phyloP scores from a whole-genome alignment of 2,888 invertebrate species.

The Yponomeuta sedellus region DNA sequence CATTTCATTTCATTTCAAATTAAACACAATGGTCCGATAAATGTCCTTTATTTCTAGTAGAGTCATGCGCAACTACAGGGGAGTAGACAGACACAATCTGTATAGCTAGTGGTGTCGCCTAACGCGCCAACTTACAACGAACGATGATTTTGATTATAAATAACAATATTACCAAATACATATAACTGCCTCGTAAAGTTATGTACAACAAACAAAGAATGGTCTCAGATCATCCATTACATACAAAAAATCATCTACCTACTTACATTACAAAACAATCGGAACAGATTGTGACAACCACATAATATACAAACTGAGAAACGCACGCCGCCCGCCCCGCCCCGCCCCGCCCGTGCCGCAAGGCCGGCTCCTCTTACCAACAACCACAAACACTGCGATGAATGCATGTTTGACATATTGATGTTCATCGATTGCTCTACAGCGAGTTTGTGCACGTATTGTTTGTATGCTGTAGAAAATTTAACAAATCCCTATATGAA shows the following conservation, averaged over 20 bases:
- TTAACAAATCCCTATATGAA: too few relatives aligned
- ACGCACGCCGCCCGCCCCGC: too few relatives aligned
- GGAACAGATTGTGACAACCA: background rate
- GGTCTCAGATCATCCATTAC: constrained; percentile 2
- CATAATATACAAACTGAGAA: background rate
- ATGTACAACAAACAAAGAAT: background rate
- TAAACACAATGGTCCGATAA: constrained; percentile 38
- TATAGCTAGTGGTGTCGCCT: background rate
- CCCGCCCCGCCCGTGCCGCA: too few relatives aligned
- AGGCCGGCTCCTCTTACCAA: too few relatives aligned
- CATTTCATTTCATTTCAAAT: too few relatives aligned
- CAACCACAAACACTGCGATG: too few relatives aligned
- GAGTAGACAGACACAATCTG: constrained; percentile 37
- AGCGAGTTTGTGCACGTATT: too few relatives aligned
- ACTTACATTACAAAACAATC: background rate
- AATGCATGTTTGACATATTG: too few relatives aligned
- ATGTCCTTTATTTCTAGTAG: constrained; percentile 59
- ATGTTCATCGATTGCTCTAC: too few relatives aligned
- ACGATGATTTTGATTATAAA: background rate
- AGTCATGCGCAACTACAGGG: constrained; percentile 43
- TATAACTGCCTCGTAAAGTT: background rate
- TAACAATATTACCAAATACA: background rate
- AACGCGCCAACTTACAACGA: background rate
- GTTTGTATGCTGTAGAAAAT: too few relatives aligned
- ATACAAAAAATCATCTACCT: background rate